phyloP scores from a whole-genome alignment of 2,888 invertebrate species.

The Cheilosia impressa region DNA sequence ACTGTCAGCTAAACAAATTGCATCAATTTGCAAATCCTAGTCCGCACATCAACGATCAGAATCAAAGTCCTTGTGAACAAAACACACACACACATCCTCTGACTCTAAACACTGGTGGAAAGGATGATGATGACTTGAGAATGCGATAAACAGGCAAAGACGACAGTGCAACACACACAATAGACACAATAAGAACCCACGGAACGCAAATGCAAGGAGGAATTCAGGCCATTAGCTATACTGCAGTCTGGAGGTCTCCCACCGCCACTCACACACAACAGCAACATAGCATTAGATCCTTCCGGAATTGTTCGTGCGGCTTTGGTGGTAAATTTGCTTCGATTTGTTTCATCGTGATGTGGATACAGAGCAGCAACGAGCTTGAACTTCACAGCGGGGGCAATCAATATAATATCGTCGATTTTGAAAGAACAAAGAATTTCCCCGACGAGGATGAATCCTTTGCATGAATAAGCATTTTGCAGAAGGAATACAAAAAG shows the following conservation, averaged over 20 bases:
- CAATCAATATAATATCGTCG: slow-evolving; percentile 70
- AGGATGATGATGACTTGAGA: slow-evolving; percentile 52
- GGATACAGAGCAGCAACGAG: slow-evolving; percentile 68
- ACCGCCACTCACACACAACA: slow-evolving; percentile 9
- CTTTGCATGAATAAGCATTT: slow-evolving; percentile 58
- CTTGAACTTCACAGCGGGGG: slow-evolving; percentile 63
- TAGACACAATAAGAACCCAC: slow-evolving; percentile 48
- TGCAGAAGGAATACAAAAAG: slow-evolving; percentile 26
- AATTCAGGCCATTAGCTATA: slow-evolving; percentile 45
- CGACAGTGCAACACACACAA: slow-evolving; percentile 27
- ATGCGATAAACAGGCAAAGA: slow-evolving; percentile 57
- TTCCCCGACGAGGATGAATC: slow-evolving; percentile 47
- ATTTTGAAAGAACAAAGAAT: slow-evolving; percentile 68
- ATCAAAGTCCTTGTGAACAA: slow-evolving; percentile 49
- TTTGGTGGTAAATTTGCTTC: slow-evolving; percentile 75
- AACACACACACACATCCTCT: slow-evolving; percentile 10
- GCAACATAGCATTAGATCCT: slow-evolving; percentile 50
- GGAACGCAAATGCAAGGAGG: slow-evolving; percentile 61
- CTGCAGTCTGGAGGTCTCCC: slow-evolving; percentile 53
- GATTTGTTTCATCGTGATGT: slow-evolving; percentile 74
- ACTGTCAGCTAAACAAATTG: slow-evolving; percentile 78
- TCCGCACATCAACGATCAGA: slow-evolving; percentile 59
- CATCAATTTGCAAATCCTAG: slow-evolving; percentile 77
- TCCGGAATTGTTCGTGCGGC: slow-evolving; percentile 73
- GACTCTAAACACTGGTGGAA: neutral